A percentile compares a stretch with the other conserved stretches of the same genome.
Evolutionary conservation across 2,888 invertebrate species (phyloP).

Genomic region (Cataglyphis rosenhaueri): DNA sequence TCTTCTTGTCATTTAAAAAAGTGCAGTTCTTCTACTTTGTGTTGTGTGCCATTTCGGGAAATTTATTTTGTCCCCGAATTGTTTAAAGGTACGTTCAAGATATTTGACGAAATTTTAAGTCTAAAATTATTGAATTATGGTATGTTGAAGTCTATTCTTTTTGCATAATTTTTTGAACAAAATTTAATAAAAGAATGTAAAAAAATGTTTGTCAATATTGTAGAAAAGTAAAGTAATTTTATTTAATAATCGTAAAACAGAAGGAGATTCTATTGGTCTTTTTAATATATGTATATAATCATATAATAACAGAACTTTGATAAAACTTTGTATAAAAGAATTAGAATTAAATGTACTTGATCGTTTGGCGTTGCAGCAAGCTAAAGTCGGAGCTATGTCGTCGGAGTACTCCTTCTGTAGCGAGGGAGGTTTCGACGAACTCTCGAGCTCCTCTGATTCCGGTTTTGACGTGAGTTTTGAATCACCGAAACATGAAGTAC

Average conservation of each 20-base stretch:
- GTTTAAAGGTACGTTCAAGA: neutral
- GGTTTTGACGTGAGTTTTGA: slow-evolving; percentile 92
- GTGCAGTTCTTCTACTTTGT: slow-evolving; percentile 7
- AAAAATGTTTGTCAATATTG: neutral
- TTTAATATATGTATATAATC: neutral
- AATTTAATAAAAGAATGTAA: neutral
- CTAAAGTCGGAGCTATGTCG: slow-evolving; percentile 77
- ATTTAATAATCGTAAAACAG: neutral
- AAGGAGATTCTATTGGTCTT: neutral
- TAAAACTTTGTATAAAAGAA: neutral
- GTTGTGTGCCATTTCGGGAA: slow-evolving; percentile 15
- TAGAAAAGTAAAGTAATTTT: neutral
- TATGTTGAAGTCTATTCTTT: neutral
- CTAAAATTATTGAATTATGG: neutral
- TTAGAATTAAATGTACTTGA: neutral
- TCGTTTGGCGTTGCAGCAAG: slow-evolving; percentile 62
- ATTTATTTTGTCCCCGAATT: neutral
- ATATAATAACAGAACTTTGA: neutral
- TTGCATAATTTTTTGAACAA: neutral
- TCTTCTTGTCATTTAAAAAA: neutral
- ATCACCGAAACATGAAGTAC: slow-evolving; percentile 84
- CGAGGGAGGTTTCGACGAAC: slow-evolving; percentile 84
- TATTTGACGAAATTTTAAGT: neutral
- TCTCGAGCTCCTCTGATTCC: slow-evolving; percentile 90
- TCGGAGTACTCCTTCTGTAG: slow-evolving; percentile 85